Conservation (phyloP, 2,888 invertebrate genomes). For the Caenorhabditis sulstoni region DNA sequence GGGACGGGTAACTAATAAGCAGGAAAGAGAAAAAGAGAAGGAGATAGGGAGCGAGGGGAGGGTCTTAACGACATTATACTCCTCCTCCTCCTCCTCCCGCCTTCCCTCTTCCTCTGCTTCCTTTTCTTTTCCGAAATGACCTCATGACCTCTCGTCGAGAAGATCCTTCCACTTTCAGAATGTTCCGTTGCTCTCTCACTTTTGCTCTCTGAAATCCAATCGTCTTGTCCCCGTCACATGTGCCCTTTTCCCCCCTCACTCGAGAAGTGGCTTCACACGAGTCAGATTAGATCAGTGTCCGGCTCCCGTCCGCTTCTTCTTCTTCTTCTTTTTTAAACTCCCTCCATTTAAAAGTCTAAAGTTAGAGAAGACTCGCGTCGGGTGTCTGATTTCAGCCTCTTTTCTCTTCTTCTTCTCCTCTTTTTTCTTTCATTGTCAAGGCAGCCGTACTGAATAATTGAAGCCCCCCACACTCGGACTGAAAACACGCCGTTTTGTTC, state of each 20-base stretch:
- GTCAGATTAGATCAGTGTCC: constrained; percentile 41
- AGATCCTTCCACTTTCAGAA: not conserved
- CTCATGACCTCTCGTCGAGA: not conserved
- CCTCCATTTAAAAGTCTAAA: constrained; percentile 24
- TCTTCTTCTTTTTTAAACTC: not conserved
- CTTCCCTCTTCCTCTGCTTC: not conserved
- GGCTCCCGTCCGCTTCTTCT: constrained; percentile 1
- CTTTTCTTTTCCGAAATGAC: constrained; percentile 1
- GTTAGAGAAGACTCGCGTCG: not conserved
- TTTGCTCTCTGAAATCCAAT: constrained; percentile 4
- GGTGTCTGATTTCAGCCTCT: constrained; percentile 42
- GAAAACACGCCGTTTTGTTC: not conserved
- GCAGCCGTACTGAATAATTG: not conserved
- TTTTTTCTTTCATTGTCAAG: not conserved
- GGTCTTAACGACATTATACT: constrained; percentile 43
- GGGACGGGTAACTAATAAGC: constrained; percentile 29
- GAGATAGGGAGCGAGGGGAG: too few relatives aligned
- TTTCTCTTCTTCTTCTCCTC: not conserved
- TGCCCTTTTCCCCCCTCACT: constrained; percentile 7
- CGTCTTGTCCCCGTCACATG: constrained; percentile 10
- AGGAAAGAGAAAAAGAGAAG: too few relatives aligned
- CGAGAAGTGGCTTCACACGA: constrained; percentile 5
- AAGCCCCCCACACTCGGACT: not conserved
- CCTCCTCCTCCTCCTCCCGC: constrained; percentile 14
- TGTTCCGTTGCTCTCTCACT: constrained; percentile 1